Conservation (phyloP, 2,888 invertebrate genomes). For the Leptinotarsa rubiginosa region DNA sequence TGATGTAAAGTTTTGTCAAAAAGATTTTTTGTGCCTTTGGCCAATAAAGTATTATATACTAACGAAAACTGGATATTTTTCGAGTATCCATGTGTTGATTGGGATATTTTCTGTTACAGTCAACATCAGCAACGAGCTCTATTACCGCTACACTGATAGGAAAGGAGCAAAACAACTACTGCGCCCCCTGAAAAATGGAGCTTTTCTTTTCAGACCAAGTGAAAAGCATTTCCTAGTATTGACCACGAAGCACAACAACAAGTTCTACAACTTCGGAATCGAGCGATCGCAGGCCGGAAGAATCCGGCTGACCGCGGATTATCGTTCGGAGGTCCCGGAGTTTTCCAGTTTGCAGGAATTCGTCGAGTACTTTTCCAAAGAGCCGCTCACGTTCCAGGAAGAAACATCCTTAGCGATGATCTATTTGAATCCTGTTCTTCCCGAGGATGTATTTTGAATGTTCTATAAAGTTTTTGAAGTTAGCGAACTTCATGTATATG, state of each 20-base stretch:
- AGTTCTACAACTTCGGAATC: conserved; percentile 51
- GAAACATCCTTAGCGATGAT: conserved; percentile 37
- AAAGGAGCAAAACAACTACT: conserved; percentile 51
- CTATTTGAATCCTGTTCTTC: conserved; percentile 43
- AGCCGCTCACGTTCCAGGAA: conserved; percentile 43
- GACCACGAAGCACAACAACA: conserved; percentile 44
- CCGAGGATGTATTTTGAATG: background rate
- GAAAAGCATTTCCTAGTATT: conserved; percentile 46
- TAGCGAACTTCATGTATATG: background rate
- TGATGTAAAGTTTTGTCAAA: too few species aligned
- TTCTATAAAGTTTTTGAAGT: background rate
- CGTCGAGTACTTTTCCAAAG: conserved; percentile 45
- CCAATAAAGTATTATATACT: too few species aligned
- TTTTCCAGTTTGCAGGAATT: conserved; percentile 48
- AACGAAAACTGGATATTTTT: too few species aligned
- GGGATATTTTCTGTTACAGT: conserved; percentile 41
- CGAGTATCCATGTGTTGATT: too few species aligned
- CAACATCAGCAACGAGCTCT: conserved; percentile 48
- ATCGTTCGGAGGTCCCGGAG: conserved; percentile 41
- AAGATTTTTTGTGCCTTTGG: too few species aligned
- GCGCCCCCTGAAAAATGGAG: conserved; percentile 45
- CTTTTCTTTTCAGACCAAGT: conserved; percentile 53
- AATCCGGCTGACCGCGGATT: conserved; percentile 43
- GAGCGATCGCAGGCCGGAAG: conserved; percentile 40
- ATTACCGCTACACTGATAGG: conserved; percentile 51